Evolutionary conservation across 1,140 invertebrate genomes (phyloP).

Genomic region (Adelges cooleyi): DNA sequence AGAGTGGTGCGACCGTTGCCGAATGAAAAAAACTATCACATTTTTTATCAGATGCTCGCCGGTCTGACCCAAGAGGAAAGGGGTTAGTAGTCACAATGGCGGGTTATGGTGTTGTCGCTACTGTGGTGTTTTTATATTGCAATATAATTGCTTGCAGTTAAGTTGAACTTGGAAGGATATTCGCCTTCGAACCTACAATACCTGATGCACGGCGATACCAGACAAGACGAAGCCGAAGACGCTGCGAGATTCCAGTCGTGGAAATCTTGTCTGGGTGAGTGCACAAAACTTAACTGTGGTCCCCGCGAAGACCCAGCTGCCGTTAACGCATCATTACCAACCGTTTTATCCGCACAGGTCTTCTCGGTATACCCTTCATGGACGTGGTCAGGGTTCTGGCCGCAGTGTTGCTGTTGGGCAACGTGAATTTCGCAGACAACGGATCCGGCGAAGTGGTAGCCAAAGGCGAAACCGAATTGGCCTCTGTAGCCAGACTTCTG

Average conservation of each 20-base stretch:
- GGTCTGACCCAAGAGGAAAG: constrained; percentile 78
- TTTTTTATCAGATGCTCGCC: constrained; percentile 93
- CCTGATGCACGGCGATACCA: constrained; percentile 59
- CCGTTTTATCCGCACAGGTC: constrained; percentile 44
- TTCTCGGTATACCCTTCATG: constrained; percentile 83
- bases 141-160: constrained; percentile 40
- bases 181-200: constrained; percentile 67
- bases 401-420: constrained; percentile 79
- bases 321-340: too few species aligned
- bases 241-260: constrained; percentile 68
- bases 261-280: constrained; percentile 69
- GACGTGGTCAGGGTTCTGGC: constrained; percentile 85
- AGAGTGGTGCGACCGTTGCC: constrained; percentile 72
- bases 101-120: too few species aligned
- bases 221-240: constrained; percentile 66
- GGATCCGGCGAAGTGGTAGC: constrained; percentile 51
- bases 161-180: constrained; percentile 74
- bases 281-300: neutral
- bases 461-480: constrained; percentile 63
- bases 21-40: constrained; percentile 91
- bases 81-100: constrained; percentile 44
- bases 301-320: constrained; percentile 44
- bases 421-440: constrained; percentile 76
- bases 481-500: constrained; percentile 70
- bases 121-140: too few species aligned